Evolutionary conservation across 2,797 vertebrate genomes (phyloP), one percentile per base, ranked within the genome.

Genomic region (Girardinus metallicus): DNA sequence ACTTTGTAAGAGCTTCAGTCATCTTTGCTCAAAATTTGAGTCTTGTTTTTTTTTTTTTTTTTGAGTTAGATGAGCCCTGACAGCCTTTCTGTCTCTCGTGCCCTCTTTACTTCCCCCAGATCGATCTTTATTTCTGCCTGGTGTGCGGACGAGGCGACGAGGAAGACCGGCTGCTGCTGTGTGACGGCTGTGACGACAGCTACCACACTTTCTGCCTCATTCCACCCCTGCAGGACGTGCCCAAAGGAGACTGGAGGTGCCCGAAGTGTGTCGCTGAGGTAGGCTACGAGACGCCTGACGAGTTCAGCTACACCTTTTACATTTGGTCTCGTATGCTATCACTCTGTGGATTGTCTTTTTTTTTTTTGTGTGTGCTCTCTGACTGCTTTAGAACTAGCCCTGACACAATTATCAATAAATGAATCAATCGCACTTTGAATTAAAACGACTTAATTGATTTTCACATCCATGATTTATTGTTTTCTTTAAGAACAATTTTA

Each of bases 121-220:
- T 99, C 39, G 98, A 99, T 94, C 95, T 99, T 47, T 99, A 99
- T 85, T 96, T 99, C 87, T 99, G 99, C 85, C 97, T 99, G 85
- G 97, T 97, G 85, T 99, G 99, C 86, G 98, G 98, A n/a, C 97
- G 98, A 44, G 98, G 99, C 2, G 98, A 99, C 47, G 97, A 99
- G 0, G 99, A 99, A 90, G 99, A 99, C 86, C 97, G 97, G 29
- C 93, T 99, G 72, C 95, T 99, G 15, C 94, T 99, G 85, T 99
- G 99, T 84, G 99, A 99, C 36, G 99, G 99, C 68, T 99, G 99
- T 85, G 99, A 99, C 78, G 99, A 99, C 94, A 99, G 99, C 94
- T 99, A 99, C 91, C 99, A 99, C 94, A 99, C 98, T 0, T 99
- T 99, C 88, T 99, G 99, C 91, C 94, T 99, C 80, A 98, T 99